Percentiles rank a stretch among this genome's conserved stretches.
Conservation (phyloP, 2,113 vertebrate species). For the Peromyscus maniculatus region DNA sequence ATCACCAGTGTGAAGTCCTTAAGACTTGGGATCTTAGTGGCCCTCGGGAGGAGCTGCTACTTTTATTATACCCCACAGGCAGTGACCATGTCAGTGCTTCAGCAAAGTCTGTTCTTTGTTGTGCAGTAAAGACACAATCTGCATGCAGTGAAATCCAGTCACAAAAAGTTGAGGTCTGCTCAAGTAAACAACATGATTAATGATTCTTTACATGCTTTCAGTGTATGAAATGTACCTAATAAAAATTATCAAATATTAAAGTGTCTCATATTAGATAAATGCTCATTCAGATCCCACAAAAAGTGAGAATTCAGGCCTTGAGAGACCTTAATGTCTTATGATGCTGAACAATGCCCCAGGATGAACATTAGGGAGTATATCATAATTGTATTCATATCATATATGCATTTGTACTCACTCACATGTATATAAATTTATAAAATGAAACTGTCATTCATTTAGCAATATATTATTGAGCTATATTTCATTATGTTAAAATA, state of each 20-base stretch:
- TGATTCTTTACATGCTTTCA: neutral
- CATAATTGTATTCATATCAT: neutral
- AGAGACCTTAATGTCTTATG: slow-evolving; percentile 3
- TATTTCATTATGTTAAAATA: slow-evolving; percentile 35
- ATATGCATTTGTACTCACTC: neutral
- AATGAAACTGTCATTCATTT: neutral
- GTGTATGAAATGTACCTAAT: neutral
- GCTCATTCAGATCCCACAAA: neutral
- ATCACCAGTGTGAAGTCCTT: neutral
- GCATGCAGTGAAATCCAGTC: neutral
- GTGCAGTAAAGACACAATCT: neutral
- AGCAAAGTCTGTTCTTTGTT: neutral
- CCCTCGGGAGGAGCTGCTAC: neutral
- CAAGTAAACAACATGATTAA: neutral
- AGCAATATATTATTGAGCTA: slow-evolving; percentile 35
- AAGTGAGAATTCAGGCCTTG: neutral
- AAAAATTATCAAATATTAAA: slow-evolving; percentile 39
- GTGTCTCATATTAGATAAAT: slow-evolving; percentile 42
- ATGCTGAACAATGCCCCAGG: slow-evolving; percentile 13
- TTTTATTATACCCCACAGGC: neutral
- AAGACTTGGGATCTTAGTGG: neutral
- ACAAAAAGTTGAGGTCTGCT: neutral
- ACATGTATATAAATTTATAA: neutral
- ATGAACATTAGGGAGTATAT: neutral
- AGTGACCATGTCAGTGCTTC: neutral